Percentiles rank a stretch among this genome's conserved stretches.
phyloP scores from a whole-genome alignment of 2,113 vertebrate species.

The Aldabrachelys gigantea region DNA sequence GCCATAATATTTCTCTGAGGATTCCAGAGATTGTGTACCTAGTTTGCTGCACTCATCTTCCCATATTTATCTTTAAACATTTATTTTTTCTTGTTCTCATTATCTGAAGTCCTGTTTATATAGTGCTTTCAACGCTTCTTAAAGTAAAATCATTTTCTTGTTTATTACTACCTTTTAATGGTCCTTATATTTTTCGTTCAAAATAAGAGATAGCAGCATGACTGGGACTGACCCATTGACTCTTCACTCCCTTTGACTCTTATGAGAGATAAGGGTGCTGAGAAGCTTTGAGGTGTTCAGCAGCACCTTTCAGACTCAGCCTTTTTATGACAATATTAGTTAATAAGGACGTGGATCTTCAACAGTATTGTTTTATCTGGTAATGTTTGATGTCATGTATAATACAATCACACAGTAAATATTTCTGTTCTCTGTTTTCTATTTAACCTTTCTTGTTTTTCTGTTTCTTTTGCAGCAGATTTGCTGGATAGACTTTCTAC shows the following conservation, averaged over 20 bases:
- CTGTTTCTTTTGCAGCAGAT: constrained; percentile 84
- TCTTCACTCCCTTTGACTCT: neutral
- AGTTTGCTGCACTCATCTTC: neutral
- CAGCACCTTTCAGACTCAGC: constrained; percentile 11
- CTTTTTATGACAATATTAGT: neutral
- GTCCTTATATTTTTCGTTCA: constrained; percentile 19
- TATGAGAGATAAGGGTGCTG: neutral
- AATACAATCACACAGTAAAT: constrained; percentile 55
- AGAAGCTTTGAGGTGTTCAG: constrained; percentile 20
- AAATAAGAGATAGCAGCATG: neutral
- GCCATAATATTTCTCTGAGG: neutral
- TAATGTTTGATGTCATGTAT: constrained; percentile 15
- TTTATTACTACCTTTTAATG: neutral
- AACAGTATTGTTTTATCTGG: neutral
- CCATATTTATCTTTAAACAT: neutral
- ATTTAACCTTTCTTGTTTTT: constrained; percentile 79
- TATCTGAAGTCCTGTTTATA: constrained; percentile 7
- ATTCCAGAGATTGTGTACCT: neutral
- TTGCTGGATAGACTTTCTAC: constrained; percentile 74
- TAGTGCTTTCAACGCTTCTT: neutral
- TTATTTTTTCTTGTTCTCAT: constrained; percentile 6
- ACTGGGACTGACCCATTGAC: neutral
- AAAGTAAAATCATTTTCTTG: neutral
- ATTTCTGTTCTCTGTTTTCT: constrained; percentile 60
- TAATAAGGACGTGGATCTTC: constrained; percentile 17